Conservation (phyloP, 2,113 vertebrate genomes). For the Solenodon paradoxus region DNA sequence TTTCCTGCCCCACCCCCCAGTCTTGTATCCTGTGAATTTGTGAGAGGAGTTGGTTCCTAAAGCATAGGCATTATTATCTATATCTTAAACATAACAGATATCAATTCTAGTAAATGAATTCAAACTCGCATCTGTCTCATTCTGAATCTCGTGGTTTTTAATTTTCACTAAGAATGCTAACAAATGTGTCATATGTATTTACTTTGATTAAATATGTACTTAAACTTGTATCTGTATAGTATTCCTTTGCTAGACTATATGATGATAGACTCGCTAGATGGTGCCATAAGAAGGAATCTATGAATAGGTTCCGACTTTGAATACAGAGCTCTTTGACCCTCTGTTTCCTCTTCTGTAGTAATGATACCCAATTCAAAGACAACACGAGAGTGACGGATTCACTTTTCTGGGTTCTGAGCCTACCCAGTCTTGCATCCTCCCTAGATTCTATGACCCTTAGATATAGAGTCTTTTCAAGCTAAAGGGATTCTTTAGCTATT, state of each 20-base stretch:
- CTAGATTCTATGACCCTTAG: background rate
- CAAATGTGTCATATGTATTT: background rate
- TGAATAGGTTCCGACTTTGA: background rate
- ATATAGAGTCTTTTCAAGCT: background rate
- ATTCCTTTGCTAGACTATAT: background rate
- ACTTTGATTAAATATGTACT: background rate
- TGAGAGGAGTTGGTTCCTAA: too few relatives aligned
- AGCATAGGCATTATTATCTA: background rate
- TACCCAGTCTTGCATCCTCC: background rate
- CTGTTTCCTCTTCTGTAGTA: background rate
- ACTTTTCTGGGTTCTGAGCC: background rate
- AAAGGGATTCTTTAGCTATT: constrained; percentile 17
- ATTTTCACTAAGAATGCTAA: constrained; percentile 8
- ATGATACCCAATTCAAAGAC: background rate
- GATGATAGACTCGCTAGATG: background rate
- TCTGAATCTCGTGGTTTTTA: background rate
- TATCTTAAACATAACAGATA: constrained; percentile 6
- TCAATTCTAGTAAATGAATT: constrained; percentile 47
- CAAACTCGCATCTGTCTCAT: background rate
- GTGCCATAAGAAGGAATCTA: background rate
- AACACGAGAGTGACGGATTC: background rate
- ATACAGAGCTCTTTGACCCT: background rate
- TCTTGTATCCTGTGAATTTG: too few relatives aligned
- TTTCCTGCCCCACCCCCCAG: too few relatives aligned
- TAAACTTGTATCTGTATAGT: background rate